Evolutionary conservation across 2,888 invertebrate genomes (phyloP).

Genomic region (Iselma pallidipennis): DNA sequence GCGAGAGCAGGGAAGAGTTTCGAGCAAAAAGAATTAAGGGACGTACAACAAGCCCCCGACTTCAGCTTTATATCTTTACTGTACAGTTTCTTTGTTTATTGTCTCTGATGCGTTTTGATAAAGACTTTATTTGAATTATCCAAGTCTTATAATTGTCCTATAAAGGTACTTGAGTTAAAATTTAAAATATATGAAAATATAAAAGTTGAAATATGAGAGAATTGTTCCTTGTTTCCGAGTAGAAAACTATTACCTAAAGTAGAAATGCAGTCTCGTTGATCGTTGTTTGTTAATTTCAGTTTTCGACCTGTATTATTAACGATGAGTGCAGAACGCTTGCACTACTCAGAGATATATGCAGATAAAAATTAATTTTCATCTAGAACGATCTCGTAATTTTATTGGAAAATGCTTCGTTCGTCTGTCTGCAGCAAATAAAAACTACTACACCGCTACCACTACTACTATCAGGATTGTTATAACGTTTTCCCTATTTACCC

Average conservation of each 20-base stretch:
- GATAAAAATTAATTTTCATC: conserved; percentile 50
- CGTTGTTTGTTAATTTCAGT: no score
- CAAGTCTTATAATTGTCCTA: no score
- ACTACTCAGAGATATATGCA: conserved; percentile 43
- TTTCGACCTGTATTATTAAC: no score
- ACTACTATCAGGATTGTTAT: conserved; percentile 13
- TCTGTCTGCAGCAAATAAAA: conserved; percentile 45
- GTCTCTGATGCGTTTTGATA: background rate
- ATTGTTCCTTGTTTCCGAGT: no score
- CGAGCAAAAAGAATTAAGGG: background rate
- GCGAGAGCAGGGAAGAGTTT: background rate
- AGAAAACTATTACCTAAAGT: no score
- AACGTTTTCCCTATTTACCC: conserved; percentile 1
- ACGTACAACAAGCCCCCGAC: background rate
- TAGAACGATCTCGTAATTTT: conserved; percentile 46
- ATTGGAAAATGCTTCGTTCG: conserved; percentile 45
- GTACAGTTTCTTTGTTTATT: background rate
- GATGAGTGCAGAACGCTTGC: conserved; percentile 34
- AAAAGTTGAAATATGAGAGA: no score
- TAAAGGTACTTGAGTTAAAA: no score
- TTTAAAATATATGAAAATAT: no score
- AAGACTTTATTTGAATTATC: no score
- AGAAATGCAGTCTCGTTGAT: no score
- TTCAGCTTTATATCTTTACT: background rate
- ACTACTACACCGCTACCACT: conserved; percentile 37